These are phyloP conservation scores for Ectemnius lituratus DNA, from an alignment of 2,888 invertebrate species.

Conservation along the genomic window DNA sequence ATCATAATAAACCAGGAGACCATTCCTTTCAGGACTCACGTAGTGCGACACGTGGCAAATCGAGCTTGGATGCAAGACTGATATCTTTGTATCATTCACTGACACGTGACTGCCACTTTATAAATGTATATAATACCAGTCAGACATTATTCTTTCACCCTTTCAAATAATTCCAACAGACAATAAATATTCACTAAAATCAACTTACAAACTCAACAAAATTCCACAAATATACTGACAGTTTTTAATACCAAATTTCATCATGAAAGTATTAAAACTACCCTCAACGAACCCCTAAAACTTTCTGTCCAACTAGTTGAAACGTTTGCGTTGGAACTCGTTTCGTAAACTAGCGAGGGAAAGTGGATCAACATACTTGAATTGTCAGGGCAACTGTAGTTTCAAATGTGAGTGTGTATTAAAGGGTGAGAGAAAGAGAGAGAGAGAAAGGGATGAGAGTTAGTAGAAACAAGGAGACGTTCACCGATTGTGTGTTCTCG, in stretches of 20 bases:
- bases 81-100: constrained; percentile 68
- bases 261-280: background rate
- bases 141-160: constrained; percentile 36
- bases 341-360: constrained; percentile 36
- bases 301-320: background rate
- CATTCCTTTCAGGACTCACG: constrained; percentile 56
- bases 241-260: too few relatives aligned
- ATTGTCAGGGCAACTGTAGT: constrained; percentile 32
- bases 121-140: constrained; percentile 67
- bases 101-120: constrained; percentile 74
- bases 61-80: constrained; percentile 64
- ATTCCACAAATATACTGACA: too few relatives aligned
- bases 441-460: background rate
- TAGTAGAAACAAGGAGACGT: too few relatives aligned
- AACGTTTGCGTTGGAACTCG: constrained; percentile 8
- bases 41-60: constrained; percentile 71
- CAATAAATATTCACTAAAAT: too few relatives aligned
- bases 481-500: constrained; percentile 33
- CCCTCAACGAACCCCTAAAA: background rate
- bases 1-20: constrained; percentile 67
- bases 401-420: background rate
- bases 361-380: constrained; percentile 54
- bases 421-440: background rate
- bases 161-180: background rate
- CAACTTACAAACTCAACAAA: too few relatives aligned